A percentile compares a stretch with the other conserved stretches of the same genome.
These are phyloP conservation scores for Leucoptera coffeella DNA, from an alignment of 2,888 invertebrate species.

Conservation along the genomic window DNA sequence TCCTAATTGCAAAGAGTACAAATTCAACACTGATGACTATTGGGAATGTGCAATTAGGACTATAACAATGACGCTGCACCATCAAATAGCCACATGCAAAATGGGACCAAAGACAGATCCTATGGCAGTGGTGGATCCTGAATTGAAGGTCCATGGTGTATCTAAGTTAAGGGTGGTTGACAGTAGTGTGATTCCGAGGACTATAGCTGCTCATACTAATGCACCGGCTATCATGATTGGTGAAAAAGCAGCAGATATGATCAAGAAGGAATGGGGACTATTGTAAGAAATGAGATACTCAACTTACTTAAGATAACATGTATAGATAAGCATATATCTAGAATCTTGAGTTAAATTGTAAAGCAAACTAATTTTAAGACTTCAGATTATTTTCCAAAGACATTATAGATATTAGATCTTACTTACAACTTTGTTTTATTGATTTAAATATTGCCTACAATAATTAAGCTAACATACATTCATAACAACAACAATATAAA, in stretches of 20 bases:
- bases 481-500: too few species aligned
- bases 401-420: too few species aligned
- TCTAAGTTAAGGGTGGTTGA: constrained; percentile 60
- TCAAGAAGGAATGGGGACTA: constrained; percentile 49
- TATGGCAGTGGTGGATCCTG: constrained; percentile 56
- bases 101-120: constrained; percentile 58
- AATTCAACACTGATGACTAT: constrained; percentile 55
- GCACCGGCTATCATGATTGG: constrained; percentile 67
- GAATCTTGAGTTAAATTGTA: too few species aligned
- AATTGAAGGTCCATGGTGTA: constrained; percentile 57
- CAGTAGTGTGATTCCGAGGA: constrained; percentile 61
- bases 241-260: constrained; percentile 63
- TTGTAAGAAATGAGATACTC: too few species aligned
- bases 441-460: too few species aligned
- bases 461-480: too few species aligned
- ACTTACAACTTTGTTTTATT: too few species aligned
- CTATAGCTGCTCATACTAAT: constrained; percentile 60
- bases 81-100: constrained; percentile 64
- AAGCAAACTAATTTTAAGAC: too few species aligned
- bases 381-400: too few species aligned
- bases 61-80: constrained; percentile 58
- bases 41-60: constrained; percentile 61
- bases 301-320: too few species aligned
- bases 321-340: too few species aligned
- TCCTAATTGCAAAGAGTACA: constrained; percentile 44